These are phyloP conservation scores for Lamprologus speciosus DNA, from an alignment of 2,113 vertebrate genomes.

Conservation along the genomic window DNA sequence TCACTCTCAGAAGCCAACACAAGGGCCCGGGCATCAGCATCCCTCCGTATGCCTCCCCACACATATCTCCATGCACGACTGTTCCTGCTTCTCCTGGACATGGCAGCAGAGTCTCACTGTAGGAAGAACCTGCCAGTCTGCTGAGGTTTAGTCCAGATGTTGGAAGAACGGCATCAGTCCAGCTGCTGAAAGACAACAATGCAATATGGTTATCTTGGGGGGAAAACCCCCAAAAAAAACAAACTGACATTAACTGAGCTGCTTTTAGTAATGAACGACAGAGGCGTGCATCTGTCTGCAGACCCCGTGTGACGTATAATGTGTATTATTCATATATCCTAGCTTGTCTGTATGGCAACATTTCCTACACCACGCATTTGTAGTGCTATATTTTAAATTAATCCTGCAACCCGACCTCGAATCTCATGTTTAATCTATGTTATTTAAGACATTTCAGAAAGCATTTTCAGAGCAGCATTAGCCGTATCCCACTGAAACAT, in stretches of 20 bases:
- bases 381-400: neutral
- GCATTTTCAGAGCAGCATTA: neutral
- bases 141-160: constrained; percentile 1
- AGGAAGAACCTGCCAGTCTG: neutral
- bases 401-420: neutral
- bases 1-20: constrained; percentile 66
- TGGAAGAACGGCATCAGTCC: constrained; percentile 11
- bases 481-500: neutral
- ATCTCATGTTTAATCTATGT: neutral
- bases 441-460: neutral
- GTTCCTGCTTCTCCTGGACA: constrained; percentile 86
- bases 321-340: neutral
- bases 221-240: fast-evolving
- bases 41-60: constrained; percentile 81
- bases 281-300: neutral
- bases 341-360: neutral
- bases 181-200: neutral
- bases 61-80: constrained; percentile 88
- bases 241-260: neutral
- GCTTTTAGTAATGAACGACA: neutral
- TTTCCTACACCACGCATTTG: neutral
- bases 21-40: constrained; percentile 73
- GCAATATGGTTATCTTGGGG: neutral
- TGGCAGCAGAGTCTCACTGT: constrained; percentile 43
- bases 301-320: neutral